These are phyloP conservation scores for Piprites chloris DNA, from an alignment of 2,113 vertebrate genomes.

Conservation along the genomic window DNA sequence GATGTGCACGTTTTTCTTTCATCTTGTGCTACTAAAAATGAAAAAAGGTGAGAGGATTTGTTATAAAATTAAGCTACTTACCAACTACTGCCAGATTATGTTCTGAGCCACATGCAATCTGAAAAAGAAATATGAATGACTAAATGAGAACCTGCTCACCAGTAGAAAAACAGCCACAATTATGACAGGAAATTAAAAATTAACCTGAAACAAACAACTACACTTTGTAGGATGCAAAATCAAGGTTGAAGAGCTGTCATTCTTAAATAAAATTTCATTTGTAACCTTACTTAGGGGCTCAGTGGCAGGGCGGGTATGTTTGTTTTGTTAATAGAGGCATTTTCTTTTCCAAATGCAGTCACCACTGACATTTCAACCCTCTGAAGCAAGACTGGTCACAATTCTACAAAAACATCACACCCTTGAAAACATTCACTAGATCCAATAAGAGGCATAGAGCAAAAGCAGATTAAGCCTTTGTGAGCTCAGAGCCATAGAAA, in stretches of 20 bases:
- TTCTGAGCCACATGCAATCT: slow-evolving; percentile 94
- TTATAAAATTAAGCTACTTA: slow-evolving; percentile 75
- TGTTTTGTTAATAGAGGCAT: background rate
- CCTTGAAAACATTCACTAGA: background rate
- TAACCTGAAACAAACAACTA: slow-evolving; percentile 20
- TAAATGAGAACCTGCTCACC: background rate
- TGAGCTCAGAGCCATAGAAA: background rate
- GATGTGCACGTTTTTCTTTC: background rate
- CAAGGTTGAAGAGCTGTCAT: background rate
- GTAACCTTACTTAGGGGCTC: background rate
- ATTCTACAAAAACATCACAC: background rate
- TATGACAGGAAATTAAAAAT: slow-evolving; percentile 19
- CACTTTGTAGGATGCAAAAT: background rate
- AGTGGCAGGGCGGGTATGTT: no score
- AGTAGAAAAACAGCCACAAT: background rate
- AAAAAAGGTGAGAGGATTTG: background rate
- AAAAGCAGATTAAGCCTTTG: background rate
- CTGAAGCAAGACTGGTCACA: background rate
- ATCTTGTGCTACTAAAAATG: background rate
- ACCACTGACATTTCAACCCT: background rate
- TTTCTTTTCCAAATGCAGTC: background rate
- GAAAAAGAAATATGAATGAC: slow-evolving; percentile 53
- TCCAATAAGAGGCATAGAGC: background rate
- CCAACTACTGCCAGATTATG: slow-evolving; percentile 91
- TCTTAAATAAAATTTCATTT: background rate